Base-by-base conservation (phyloP, 2,888 invertebrate genomes). In the Epistrophe eligans region DNA sequence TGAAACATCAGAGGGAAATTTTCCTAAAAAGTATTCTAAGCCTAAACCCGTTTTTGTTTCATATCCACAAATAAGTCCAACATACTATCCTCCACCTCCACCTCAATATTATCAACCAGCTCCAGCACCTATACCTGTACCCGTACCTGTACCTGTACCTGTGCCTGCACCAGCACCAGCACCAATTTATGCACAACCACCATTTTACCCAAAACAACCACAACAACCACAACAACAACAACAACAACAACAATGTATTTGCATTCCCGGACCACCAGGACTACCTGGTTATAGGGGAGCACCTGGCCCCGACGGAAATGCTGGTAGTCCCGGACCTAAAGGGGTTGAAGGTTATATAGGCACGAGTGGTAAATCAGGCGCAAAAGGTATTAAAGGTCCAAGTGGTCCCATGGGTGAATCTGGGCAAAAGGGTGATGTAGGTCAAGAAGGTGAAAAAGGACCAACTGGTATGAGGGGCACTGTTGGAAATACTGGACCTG, bases 261-360 rank as follows among this genome's bases (percentile, higher is more conserved):
- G 60, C 13, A 60, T 60, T 40, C 60, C 43, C 13, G 84, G 84
- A 24, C 15, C 1, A 17, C 58, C 72, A 17, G 72, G 72, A 10
- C 72, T 19, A 9, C 28, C 45, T 15, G 62, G 1, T 15, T 83
- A 2, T 38, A 7, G 1, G 4, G 60, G 60, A 8, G 5, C 19
- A 40, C 60, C 38, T 4, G 90, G 89, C 7, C 24, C 58, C 9
- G 62, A 84, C 40, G 89, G 90, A 13, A 87, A 82, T 76, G 80
- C 85, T 10, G 90, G 89, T 4, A 50, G 83, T 5, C 64, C 81
- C 10, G 90, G 89, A 8, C 10, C 10, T 3, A 40, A 40, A 5
- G 60, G 60, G 4, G 19, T 15, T 13, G 5, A 5, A 1, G 71
- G 81, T 5, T 8, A 0, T 7, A 11, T 4, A 2, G 81, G 81